These are phyloP conservation scores for Noctilio leporinus DNA, from an alignment of 2,113 vertebrate species.

Conservation along the genomic window DNA sequence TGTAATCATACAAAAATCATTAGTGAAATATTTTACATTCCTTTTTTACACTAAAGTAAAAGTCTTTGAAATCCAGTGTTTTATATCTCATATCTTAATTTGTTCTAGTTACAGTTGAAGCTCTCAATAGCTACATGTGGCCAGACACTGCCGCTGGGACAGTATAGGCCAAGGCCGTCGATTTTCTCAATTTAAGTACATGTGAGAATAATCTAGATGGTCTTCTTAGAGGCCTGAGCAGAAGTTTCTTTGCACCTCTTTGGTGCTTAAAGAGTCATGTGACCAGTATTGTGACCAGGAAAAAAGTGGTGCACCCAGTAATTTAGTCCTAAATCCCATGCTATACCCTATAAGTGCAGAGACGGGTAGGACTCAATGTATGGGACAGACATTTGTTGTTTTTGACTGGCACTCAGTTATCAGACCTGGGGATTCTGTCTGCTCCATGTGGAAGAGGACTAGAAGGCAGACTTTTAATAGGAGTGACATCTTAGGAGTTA, in stretches of 20 bases:
- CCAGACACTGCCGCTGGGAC: background rate
- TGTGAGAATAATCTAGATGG: background rate
- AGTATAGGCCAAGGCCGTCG: background rate
- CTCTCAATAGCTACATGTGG: background rate
- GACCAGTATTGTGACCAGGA: background rate
- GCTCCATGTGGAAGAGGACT: background rate
- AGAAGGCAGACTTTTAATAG: background rate
- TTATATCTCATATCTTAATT: background rate
- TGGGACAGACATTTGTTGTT: background rate
- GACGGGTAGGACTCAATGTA: background rate
- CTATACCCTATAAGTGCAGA: background rate
- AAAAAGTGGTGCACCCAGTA: background rate
- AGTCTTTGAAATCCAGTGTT: background rate
- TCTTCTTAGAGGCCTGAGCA: background rate
- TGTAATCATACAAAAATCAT: background rate
- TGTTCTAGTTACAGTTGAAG: background rate
- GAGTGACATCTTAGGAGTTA: background rate
- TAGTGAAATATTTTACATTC: background rate
- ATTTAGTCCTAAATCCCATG: background rate
- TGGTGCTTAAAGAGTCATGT: background rate
- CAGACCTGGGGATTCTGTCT: background rate
- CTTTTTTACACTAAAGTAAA: background rate
- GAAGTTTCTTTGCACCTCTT: background rate
- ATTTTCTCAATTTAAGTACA: background rate
- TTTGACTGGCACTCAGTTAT: background rate